Evolutionary conservation across 2,113 vertebrate species (phyloP).

Genomic region (Columbina picui): DNA sequence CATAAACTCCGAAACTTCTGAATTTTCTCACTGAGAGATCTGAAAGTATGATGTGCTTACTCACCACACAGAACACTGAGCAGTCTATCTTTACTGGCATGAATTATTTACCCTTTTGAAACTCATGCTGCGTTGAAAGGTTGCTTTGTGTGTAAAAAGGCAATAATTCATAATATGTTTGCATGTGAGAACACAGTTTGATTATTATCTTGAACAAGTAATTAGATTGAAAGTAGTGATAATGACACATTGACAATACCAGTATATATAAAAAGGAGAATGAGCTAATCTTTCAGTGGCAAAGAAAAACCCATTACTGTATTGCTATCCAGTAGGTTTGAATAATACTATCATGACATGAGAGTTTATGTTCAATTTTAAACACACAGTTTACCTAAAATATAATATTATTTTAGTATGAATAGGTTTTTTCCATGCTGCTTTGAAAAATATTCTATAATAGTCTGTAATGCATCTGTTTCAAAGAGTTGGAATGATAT

Average conservation of each 20-base stretch:
- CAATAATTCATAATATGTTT: constrained; percentile 4
- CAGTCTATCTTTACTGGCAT: not conserved
- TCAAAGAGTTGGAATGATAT: not conserved
- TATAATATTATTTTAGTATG: not conserved
- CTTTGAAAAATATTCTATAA: not conserved
- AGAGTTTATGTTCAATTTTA: not conserved
- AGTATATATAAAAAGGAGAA: not conserved
- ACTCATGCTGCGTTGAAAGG: not conserved
- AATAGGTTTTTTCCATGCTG: not conserved
- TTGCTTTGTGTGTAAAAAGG: not conserved
- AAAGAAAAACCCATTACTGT: not conserved
- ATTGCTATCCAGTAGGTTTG: not conserved
- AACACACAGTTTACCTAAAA: not conserved
- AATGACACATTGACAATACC: not conserved
- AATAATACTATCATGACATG: not conserved
- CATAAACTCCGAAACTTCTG: not conserved
- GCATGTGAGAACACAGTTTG: not conserved
- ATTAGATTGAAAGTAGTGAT: not conserved
- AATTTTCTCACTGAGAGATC: not conserved
- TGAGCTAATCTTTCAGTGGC: not conserved
- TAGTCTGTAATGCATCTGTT: not conserved
- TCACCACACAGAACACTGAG: not conserved
- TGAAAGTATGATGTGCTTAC: not conserved
- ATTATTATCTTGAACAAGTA: constrained; percentile 10
- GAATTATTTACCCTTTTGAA: not conserved